Evolutionary conservation across 2,113 vertebrate species (phyloP).

Genomic region (Ornithorhynchus anatinus): DNA sequence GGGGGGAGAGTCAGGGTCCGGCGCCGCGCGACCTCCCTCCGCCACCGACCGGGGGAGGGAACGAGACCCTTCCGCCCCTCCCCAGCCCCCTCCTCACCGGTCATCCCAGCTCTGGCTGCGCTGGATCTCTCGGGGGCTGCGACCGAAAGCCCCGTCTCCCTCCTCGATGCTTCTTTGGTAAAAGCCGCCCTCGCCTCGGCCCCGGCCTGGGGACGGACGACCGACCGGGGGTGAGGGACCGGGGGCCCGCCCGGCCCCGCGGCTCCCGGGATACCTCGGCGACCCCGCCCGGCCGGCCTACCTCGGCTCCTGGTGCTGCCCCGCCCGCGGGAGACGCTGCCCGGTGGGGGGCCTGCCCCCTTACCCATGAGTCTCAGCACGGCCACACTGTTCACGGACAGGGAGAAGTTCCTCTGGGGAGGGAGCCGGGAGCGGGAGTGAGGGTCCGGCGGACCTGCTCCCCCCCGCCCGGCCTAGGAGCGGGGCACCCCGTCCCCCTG

Average conservation of each 20-base stretch:
- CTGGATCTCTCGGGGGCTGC: slow-evolving; percentile 84
- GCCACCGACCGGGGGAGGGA: neutral
- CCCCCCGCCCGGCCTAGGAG: neutral
- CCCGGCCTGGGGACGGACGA: slow-evolving; percentile 71
- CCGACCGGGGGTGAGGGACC: neutral
- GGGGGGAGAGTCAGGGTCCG: neutral
- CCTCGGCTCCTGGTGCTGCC: slow-evolving; percentile 85
- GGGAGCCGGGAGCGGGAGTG: slow-evolving; percentile 3
- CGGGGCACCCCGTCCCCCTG: too few species aligned
- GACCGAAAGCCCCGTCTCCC: slow-evolving; percentile 80
- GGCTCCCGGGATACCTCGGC: neutral
- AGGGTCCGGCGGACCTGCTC: neutral
- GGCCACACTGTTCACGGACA: slow-evolving; percentile 93
- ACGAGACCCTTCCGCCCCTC: neutral
- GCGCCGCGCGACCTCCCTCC: neutral
- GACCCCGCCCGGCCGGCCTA: slow-evolving; percentile 40
- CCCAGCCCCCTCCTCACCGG: slow-evolving; percentile 66
- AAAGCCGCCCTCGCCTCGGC: slow-evolving; percentile 87
- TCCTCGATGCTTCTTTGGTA: slow-evolving; percentile 95
- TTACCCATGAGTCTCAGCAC: slow-evolving; percentile 93
- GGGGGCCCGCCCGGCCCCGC: neutral
- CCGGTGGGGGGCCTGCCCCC: slow-evolving; percentile 75
- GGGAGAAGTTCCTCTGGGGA: slow-evolving; percentile 91
- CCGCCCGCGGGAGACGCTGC: slow-evolving; percentile 80
- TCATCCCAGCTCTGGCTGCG: slow-evolving; percentile 95